Conservation (phyloP, 2,888 invertebrate genomes). For the Dryobota labecula region DNA sequence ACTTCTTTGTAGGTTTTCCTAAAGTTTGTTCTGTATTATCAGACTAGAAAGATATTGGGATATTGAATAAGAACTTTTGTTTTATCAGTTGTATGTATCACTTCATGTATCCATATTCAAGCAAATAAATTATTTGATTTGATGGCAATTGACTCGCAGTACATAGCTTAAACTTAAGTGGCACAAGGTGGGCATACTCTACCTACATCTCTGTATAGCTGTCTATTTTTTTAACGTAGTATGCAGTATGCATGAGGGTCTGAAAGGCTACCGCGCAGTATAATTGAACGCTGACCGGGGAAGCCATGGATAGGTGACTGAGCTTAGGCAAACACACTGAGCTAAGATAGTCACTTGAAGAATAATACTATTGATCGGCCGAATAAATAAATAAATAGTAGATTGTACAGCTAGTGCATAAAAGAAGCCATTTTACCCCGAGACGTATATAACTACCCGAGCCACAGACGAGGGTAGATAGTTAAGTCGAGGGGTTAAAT, state of each 20-base stretch:
- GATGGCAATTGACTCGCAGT: neutral
- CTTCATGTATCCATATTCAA: no score
- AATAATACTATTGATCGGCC: neutral
- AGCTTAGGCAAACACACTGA: no score
- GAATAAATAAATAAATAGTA: no score
- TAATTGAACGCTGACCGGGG: neutral
- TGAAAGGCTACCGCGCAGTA: slow-evolving; percentile 7
- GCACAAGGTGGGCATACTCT: neutral
- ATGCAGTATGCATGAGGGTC: neutral
- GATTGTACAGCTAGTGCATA: no score
- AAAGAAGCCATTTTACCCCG: no score
- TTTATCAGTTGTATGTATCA: no score
- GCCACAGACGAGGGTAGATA: no score
- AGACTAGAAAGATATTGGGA: neutral
- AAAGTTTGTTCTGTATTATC: neutral
- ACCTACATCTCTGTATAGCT: neutral
- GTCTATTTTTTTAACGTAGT: neutral
- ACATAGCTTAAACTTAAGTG: neutral
- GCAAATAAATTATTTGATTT: no score
- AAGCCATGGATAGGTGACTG: neutral
- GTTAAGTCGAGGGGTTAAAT: no score
- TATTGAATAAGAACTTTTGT: neutral
- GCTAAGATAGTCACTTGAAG: neutral
- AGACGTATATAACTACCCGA: no score
- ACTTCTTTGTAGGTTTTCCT: neutral